Base-by-base conservation (phyloP, 2,113 vertebrate genomes). In the Thalassoma bifasciatum region DNA sequence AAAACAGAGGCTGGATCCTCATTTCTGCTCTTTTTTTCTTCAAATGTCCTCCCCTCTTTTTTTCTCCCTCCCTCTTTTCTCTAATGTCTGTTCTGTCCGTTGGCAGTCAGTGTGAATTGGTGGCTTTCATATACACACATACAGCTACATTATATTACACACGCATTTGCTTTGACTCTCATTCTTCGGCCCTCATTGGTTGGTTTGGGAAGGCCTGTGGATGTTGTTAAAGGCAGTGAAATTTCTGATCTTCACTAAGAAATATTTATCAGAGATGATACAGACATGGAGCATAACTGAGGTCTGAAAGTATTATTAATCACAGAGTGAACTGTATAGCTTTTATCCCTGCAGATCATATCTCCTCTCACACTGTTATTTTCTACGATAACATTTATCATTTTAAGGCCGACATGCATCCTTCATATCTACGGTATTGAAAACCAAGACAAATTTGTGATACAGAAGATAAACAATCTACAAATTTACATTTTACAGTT, bases 1-100 rank as follows among this genome's bases (percentile, higher is more conserved):
- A 61, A 53, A 64, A 62, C 22, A 92, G 95, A 94, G 96, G 97
- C 96, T 96, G 96, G 96, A 88, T 96, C 95, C 96, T 96, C 94
- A 66, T 66, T 63, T 81, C 66, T 62, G 44, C 72, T 90, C 85
- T 75, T 72, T 59, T 61, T 62, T 82, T 74, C 38, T 6, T 58
- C 64, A 19, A 19, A n/a, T 83, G 66, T 79, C 77, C 21, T 77
- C 58, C 69, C 61, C 58, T 67, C 79, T 65, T 56, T 66, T 79
- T 63, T 42, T 22, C 19, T 66, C 65, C 66, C 72, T 71, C 54
- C 59, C 38, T 75, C 66, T 83, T 83, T 63, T 64, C 76, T 85
- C 72, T 66, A 22, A 74, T 46, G 70, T 78, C 63, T 58, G 57
- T 66, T 85, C 80, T 82, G 72, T 84, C 62, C 36, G 37, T 79